phyloP scores from a whole-genome alignment of 2,113 vertebrate genomes.

The Leucopternis melanops region DNA sequence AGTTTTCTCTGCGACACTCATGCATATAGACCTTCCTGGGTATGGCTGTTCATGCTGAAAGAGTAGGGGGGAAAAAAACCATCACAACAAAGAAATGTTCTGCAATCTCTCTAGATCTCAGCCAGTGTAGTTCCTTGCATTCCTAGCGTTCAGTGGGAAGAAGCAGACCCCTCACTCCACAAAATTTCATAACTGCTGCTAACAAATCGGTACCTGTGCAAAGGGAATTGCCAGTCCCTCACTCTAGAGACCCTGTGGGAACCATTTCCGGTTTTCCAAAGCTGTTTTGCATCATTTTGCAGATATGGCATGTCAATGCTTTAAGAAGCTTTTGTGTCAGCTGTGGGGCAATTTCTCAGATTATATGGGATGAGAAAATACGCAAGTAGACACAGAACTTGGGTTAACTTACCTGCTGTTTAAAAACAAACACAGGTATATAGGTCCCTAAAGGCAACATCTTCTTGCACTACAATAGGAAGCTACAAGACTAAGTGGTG shows the following conservation, averaged over 20 bases:
- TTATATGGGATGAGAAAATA: neutral
- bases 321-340: neutral
- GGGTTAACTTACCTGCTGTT: neutral
- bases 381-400: neutral
- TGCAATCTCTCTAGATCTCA: neutral
- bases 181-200: neutral
- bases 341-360: neutral
- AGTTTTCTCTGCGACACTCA: rapidly evolving
- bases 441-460: neutral
- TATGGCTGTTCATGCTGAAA: neutral
- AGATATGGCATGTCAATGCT: rapidly evolving
- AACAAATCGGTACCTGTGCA: rapidly evolving
- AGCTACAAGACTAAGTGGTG: neutral
- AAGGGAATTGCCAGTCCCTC: neutral
- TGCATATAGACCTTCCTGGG: neutral
- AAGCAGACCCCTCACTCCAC: neutral
- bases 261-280: neutral
- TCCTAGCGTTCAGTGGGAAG: rapidly evolving
- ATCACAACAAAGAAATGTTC: neutral
- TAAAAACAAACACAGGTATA: neutral
- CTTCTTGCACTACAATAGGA: neutral
- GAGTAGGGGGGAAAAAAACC: neutral
- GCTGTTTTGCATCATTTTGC: neutral
- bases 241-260: rapidly evolving
- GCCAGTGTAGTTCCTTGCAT: neutral